A percentile compares a stretch with the other conserved stretches of the same genome.
phyloP scores from a whole-genome alignment of 2,113 vertebrate genomes.

The Parus major region DNA sequence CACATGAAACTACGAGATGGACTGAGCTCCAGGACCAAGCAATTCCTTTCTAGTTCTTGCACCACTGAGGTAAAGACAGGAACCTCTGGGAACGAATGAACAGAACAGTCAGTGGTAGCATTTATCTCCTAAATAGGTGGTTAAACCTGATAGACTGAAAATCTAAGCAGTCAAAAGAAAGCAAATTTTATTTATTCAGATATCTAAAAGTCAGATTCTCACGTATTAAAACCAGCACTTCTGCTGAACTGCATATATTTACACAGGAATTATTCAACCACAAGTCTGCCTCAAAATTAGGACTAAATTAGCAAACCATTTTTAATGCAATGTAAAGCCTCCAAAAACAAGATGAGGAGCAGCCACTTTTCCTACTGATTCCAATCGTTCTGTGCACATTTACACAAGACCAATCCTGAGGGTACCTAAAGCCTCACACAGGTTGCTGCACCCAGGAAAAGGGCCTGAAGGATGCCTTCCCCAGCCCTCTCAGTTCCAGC shows the following conservation, averaged over 20 bases:
- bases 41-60: not conserved
- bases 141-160: not conserved
- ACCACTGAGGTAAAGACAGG: not conserved
- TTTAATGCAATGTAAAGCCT: not conserved
- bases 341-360: not conserved
- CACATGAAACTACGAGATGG: not conserved
- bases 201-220: not conserved
- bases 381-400: not conserved
- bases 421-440: not conserved
- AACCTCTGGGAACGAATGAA: not conserved
- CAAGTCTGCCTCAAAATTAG: not conserved
- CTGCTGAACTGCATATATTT: not conserved
- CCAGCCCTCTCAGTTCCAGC: not conserved
- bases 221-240: not conserved
- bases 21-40: not conserved
- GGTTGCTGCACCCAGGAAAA: not conserved
- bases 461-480: not conserved
- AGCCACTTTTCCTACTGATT: not conserved
- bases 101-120: not conserved
- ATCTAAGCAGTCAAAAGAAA: not conserved
- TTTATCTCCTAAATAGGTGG: not conserved
- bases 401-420: not conserved
- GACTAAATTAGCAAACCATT: not conserved
- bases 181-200: not conserved
- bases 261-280: not conserved